Base-by-base conservation (phyloP, 1,140 invertebrate species). In the Mesaphorura yosii region DNA sequence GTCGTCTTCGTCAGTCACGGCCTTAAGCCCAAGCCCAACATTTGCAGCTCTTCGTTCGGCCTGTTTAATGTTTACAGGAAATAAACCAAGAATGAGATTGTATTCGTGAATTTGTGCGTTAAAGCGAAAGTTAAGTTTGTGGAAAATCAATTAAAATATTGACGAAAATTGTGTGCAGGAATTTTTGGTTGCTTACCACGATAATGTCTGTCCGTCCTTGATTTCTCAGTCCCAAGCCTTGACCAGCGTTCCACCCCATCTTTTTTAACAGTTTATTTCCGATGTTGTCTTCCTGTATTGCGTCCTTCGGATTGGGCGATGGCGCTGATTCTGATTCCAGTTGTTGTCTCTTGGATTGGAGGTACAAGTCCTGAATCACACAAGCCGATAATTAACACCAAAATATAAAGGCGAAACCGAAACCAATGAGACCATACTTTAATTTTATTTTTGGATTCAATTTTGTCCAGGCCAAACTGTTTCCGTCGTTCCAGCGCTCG, bases 191-290 rank as follows among this genome's bases (percentile, higher is more conserved):
- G 10, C 25, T 71, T 64, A 85, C 84, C 73, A 91, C 83, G 56
- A 95, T 87, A 44, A 92, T 91, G 42, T 82, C 85, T 6, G 88
- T 88, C 62, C 89, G 77, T n/a, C 93, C 93, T 73, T 97, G 92
- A 67, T 90, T 88, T 28, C 78, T 76, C 67, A 86, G 88, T 3
- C 94, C 95, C 12, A 98, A 72, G 0, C 95, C 95, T 76, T 89
- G 81, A 1, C 94, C 95, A 68, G 92, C 87, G 5, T 82, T 85
- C 94, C 95, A 98, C 0, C 95, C 95, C 94, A 98, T 98, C 72
- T 93, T 96, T 70, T 97, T 91, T 38, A 98, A 68, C 62, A 98
- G 73, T 69, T 88, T 86, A 70, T 84, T 94, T 1, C 91, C 91
- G 61, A 93, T 83, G 69, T 91, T 92, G 55, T 86, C 84, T 0